A percentile compares a stretch with the other conserved stretches of the same genome.
phyloP scores from a whole-genome alignment of 2,113 vertebrate genomes.

The Amblyornis subalaris region DNA sequence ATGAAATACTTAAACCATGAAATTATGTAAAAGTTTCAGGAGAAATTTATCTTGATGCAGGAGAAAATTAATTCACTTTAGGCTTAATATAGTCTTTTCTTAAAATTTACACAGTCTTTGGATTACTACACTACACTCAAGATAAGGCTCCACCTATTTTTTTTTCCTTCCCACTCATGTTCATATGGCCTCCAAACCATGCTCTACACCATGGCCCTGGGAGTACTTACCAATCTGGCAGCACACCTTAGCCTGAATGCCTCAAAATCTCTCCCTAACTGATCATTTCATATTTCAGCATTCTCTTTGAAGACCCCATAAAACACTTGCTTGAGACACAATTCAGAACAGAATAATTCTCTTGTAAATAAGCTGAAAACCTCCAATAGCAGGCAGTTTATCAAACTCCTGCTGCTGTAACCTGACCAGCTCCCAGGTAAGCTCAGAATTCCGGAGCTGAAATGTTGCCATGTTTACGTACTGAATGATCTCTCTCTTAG shows the following conservation, averaged over 20 bases:
- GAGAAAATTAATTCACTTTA: background rate
- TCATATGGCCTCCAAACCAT: background rate
- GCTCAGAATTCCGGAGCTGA: background rate
- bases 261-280: background rate
- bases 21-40: background rate
- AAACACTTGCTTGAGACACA: background rate
- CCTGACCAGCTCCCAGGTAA: background rate
- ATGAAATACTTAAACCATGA: background rate
- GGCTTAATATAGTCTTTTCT: background rate
- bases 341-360: background rate
- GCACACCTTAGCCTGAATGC: background rate
- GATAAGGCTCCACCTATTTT: background rate
- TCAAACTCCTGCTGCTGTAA: background rate
- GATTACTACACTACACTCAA: background rate
- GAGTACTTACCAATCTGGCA: background rate
- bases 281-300: background rate
- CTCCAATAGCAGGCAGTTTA: background rate
- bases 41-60: background rate
- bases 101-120: background rate
- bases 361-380: background rate
- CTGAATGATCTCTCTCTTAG: background rate
- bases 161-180: accelerated
- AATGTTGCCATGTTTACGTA: background rate
- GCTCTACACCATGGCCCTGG: background rate
- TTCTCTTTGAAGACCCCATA: background rate